Percentiles rank a stretch among this genome's conserved stretches.
Evolutionary conservation across 2,797 vertebrate species (phyloP).

Genomic region (Sebastiscus tertius): DNA sequence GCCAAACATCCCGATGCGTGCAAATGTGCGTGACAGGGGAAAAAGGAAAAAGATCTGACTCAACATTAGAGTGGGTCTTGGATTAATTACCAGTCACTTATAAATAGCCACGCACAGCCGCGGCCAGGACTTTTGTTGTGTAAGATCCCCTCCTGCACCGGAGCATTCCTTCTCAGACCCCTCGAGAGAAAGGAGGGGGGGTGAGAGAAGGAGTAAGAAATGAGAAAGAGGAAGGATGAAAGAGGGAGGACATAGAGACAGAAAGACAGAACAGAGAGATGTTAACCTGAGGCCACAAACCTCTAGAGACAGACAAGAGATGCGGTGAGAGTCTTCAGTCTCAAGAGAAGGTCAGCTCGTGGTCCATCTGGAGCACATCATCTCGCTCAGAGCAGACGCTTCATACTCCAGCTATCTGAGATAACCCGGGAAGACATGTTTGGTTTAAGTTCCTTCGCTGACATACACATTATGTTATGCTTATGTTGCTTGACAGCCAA

Average conservation of each 20-base stretch:
- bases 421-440: conserved; percentile 44
- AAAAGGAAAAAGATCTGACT: conserved; percentile 61
- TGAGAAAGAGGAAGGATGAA: conserved; percentile 3
- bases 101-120: conserved; percentile 76
- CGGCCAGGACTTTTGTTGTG: conserved; percentile 67
- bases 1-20: conserved; percentile 43
- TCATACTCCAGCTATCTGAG: conserved; percentile 19
- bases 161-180: conserved; percentile 68
- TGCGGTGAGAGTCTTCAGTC: conserved; percentile 28
- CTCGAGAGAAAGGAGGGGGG: conserved; percentile 36
- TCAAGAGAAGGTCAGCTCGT: conserved; percentile 26
- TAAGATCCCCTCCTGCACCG: conserved; percentile 70
- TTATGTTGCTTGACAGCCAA: conserved; percentile 22
- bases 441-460: conserved; percentile 40
- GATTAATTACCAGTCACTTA: conserved; percentile 81
- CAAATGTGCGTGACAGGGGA: conserved; percentile 54
- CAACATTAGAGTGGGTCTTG: conserved; percentile 67
- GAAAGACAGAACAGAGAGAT: conserved; percentile 10
- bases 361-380: conserved; percentile 61
- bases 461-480: conserved; percentile 31
- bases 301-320: conserved; percentile 36
- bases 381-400: conserved; percentile 7
- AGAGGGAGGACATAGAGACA: background rate
- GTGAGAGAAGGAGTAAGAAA: background rate
- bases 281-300: conserved; percentile 17